Evolutionary conservation across 2,888 invertebrate species (phyloP), one percentile per base, ranked within the genome.

Genomic region (Drosophila anceps): DNA sequence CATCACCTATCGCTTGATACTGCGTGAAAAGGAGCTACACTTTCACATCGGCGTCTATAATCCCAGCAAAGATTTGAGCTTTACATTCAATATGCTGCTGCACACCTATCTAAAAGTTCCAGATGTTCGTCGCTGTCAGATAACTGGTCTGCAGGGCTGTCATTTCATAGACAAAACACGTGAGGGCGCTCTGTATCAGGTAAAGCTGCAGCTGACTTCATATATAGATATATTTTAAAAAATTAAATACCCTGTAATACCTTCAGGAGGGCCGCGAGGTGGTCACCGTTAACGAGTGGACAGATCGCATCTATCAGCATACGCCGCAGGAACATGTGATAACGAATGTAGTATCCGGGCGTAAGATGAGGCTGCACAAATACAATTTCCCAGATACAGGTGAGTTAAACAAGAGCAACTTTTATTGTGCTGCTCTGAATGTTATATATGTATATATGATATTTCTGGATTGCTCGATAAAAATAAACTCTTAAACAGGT

Each of bases 41-140:
- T 98, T 98, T 93, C 97, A 98, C 93, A 96, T 98, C 92, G 97
- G 97, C 84, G 97, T 98, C 77, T 97, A 97, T 93, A 98, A 98
- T 94, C 98, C 98, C 39, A 98, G 98, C 94, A 97, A 97, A 94
- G 97, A 97, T 93, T 94, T 96, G 82, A 96, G 97, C 70, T 97
- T 97, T 94, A 96, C 96, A 92, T 99, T 98, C 94, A 98, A 98
- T 93, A 94, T 98, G 93, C 94, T 98, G 76, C 94, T 98, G 89
- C 98, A 98, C 93, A 98, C 98, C 31, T 98, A 98, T 94, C 97
- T 99, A 93, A 97, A 97, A 95, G 98, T 98, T 92, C 97, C 98
- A 73, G 98, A 98, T 93, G 98, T 98, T 53, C 94, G 97, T 61
- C 95, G 97, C 84, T 97, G 97, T 92, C 97, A 97, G 94, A 97